phyloP scores from a whole-genome alignment of 2,113 vertebrate species.

The Malurus elegans region DNA sequence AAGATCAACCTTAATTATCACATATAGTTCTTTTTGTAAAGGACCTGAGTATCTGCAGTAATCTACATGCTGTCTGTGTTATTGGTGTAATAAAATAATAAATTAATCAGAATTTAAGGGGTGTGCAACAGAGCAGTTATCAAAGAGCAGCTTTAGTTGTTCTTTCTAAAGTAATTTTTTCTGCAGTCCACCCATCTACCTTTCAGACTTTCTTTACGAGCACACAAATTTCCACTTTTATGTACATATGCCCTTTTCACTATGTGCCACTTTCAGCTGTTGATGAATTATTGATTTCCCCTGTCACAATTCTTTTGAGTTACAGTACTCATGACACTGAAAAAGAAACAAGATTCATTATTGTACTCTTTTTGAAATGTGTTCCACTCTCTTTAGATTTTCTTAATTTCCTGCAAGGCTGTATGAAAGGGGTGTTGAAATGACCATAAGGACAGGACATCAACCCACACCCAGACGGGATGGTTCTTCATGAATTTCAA shows the following conservation, averaged over 20 bases:
- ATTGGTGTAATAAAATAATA: neutral
- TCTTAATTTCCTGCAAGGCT: neutral
- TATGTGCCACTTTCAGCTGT: constrained; percentile 18
- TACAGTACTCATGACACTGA: neutral
- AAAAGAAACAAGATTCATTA: constrained; percentile 7
- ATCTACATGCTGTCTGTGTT: neutral
- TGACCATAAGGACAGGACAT: neutral
- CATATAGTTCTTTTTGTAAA: neutral
- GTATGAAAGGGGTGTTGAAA: neutral
- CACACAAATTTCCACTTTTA: constrained; percentile 24
- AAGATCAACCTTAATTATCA: neutral
- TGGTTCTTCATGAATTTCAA: neutral
- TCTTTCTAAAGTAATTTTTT: neutral
- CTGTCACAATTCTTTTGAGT: constrained; percentile 44
- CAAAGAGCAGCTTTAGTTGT: neutral
- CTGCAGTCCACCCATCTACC: neutral
- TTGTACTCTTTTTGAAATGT: neutral
- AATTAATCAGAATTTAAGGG: neutral
- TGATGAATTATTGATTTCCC: constrained; percentile 63
- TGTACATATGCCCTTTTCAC: constrained; percentile 20
- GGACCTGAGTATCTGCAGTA: neutral
- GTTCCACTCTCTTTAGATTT: neutral
- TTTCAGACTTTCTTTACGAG: neutral
- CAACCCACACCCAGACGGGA: neutral
- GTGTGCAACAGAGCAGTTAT: neutral